Percentiles rank a stretch among this genome's conserved stretches.
These are phyloP conservation scores for Argya squamiceps DNA, from an alignment of 2,797 vertebrate species.

Conservation along the genomic window DNA sequence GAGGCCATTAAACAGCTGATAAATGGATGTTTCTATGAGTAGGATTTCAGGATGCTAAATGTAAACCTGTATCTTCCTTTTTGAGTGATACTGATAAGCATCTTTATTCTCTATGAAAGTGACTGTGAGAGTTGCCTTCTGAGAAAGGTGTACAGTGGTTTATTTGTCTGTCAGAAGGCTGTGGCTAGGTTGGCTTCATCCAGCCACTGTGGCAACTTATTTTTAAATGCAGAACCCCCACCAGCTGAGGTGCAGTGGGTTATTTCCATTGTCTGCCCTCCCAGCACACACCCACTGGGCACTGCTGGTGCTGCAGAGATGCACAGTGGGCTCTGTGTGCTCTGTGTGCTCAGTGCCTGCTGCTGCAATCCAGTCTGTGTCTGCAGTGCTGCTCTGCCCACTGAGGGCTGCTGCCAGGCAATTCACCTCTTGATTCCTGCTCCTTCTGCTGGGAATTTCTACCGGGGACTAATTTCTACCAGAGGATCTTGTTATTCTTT, in stretches of 20 bases:
- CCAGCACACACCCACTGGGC: neutral
- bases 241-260: neutral
- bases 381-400: neutral
- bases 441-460: neutral
- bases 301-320: neutral
- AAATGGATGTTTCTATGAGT: neutral
- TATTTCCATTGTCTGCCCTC: neutral
- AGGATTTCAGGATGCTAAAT: neutral
- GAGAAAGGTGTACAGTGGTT: neutral
- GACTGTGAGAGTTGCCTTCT: neutral
- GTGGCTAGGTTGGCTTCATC: neutral
- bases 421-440: neutral
- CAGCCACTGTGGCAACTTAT: neutral
- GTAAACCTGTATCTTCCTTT: neutral
- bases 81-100: neutral
- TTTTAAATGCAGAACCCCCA: neutral
- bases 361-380: accelerated
- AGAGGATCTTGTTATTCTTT: neutral
- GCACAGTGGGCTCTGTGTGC: neutral
- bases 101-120: neutral
- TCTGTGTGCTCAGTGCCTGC: neutral
- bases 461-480: neutral
- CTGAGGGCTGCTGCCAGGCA: neutral
- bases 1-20: neutral
- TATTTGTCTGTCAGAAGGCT: neutral